Base-by-base conservation (phyloP, 2,113 vertebrate genomes). In the Tupaia tana region DNA sequence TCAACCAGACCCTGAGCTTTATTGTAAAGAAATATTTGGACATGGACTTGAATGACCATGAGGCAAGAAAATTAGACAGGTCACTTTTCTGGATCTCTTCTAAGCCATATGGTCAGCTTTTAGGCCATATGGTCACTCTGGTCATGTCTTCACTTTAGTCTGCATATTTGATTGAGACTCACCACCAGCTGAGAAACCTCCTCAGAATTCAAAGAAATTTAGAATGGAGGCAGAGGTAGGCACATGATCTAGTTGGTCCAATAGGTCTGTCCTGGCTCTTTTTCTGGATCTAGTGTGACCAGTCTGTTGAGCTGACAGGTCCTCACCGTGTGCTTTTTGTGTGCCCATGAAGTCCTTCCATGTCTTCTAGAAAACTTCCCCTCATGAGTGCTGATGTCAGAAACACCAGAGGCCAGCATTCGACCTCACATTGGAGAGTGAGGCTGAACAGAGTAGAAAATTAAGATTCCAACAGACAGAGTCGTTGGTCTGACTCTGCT, bases 291-390 rank as follows among this genome's bases (percentile, higher is more conserved):
- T 8, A 2, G 0, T 0, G 14, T 9, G 43, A 6, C 54, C 34
- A 16, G 4, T 66, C 15, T 66, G 13, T 7, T 34, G 63, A 69
- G 4, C 56, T 25, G 9, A 7, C 22, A 18, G 13, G 58, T 59
- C 3, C 7, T 54, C 74, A 6, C 1, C 2, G 0, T 1, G 0
- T 16, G 11, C 25, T 31, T 3, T 80, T 31, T 7, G 3, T 1
- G 56, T 31, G 83, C 73, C 56, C 6, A 12, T 25, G 27, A 19
- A 70, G n/a, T 1, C 13, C 1, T 12, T 52, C 52, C 22, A 18
- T 1, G 5, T 19, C 52, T 54, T 31, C 24, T 52, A 19, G n/a
- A 29, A 58, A 63, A 83, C 3, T 25, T n/a, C 22, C 43, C 0
- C 10, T 19, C 4, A 54, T 1, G 0, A 1, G 19, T 22, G 24